Conservation (phyloP, 2,797 vertebrate genomes). For the Scolopax bukidnonensis region DNA sequence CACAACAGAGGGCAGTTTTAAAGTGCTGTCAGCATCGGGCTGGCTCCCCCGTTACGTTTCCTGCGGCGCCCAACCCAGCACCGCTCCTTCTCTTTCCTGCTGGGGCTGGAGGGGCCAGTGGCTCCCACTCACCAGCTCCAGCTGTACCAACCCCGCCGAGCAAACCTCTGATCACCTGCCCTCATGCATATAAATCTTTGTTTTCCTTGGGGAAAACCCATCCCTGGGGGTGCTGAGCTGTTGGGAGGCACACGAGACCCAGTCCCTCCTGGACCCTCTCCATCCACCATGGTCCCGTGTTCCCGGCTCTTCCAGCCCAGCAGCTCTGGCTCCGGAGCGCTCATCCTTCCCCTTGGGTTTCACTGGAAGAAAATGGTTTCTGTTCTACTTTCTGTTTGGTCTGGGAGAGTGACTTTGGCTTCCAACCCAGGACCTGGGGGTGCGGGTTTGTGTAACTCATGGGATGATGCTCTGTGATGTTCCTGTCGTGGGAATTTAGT, state of each 20-base stretch:
- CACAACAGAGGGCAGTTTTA: constrained; percentile 38
- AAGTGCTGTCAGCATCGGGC: constrained; percentile 34
- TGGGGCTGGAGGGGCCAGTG: rapidly evolving
- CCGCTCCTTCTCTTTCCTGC: background rate
- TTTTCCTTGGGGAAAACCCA: background rate
- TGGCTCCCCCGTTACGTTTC: constrained; percentile 21
- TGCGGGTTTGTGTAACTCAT: rapidly evolving
- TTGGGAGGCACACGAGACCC: background rate
- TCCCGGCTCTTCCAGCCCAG: background rate
- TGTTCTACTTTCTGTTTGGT: background rate
- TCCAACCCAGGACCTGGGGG: background rate
- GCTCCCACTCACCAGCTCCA: too few species aligned
- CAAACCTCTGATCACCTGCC: background rate
- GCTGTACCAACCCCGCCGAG: background rate
- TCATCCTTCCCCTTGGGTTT: background rate
- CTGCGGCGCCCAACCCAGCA: background rate
- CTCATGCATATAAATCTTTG: rapidly evolving
- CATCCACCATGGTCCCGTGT: rapidly evolving
- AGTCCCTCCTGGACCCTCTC: background rate
- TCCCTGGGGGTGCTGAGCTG: background rate
- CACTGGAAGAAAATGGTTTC: background rate
- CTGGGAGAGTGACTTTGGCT: background rate
- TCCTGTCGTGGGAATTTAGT: background rate
- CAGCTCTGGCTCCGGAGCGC: background rate
- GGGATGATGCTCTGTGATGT: rapidly evolving